Conservation (phyloP, 2,113 vertebrate genomes). For the Gobiocypris rarus region DNA sequence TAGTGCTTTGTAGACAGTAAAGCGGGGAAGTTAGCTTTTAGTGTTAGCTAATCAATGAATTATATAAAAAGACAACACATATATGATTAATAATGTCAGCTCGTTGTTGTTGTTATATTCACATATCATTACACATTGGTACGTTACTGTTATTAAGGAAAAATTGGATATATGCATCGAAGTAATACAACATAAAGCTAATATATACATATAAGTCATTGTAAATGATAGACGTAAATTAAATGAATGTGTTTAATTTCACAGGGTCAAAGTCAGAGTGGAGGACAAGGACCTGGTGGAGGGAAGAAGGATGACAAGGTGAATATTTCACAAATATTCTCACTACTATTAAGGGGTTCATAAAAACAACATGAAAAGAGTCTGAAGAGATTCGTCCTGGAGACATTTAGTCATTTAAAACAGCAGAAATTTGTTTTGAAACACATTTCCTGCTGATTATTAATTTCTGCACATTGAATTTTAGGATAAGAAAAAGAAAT, state of each 20-base stretch:
- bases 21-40: background rate
- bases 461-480: background rate
- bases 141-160: background rate
- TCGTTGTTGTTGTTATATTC: background rate
- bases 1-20: background rate
- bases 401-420: background rate
- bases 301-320: constrained; percentile 64
- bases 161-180: background rate
- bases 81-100: background rate
- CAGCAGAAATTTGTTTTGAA: no score
- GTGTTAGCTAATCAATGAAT: background rate
- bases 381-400: background rate
- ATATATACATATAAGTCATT: no score
- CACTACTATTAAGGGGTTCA: background rate
- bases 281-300: constrained; percentile 58
- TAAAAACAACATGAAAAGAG: background rate
- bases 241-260: background rate
- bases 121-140: background rate
- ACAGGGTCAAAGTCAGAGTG: constrained; percentile 63
- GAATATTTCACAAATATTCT: background rate
- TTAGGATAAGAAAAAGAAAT: constrained; percentile 99
- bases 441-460: background rate
- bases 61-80: background rate
- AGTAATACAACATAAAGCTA: no score
- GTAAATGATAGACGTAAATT: background rate